Percentiles rank a stretch among this genome's conserved stretches.
phyloP scores from a whole-genome alignment of 2,113 vertebrate species.

The Pelusios castaneus region DNA sequence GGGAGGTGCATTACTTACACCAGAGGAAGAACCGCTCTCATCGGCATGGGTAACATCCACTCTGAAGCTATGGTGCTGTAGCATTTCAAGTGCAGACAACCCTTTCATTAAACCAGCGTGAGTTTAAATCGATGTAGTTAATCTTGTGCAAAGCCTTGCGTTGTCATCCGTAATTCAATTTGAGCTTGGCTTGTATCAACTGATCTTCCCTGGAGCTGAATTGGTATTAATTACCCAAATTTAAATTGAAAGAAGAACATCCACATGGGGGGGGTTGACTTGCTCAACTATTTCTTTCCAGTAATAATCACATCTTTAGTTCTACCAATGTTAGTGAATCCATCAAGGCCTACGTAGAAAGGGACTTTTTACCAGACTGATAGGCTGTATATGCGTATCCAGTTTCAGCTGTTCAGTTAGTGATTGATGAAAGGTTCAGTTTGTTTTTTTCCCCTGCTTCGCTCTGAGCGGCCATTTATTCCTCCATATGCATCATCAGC shows the following conservation, averaged over 20 bases:
- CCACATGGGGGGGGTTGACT: not conserved
- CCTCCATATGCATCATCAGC: not conserved
- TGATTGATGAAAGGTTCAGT: not conserved
- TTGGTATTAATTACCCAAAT: fast-evolving
- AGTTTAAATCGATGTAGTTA: not conserved
- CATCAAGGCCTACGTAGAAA: not conserved
- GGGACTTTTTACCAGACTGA: not conserved
- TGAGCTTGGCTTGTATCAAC: not conserved
- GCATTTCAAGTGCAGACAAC: not conserved
- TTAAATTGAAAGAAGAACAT: not conserved
- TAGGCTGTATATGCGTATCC: not conserved
- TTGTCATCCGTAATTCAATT: not conserved
- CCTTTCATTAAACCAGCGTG: not conserved
- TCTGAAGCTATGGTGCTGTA: not conserved
- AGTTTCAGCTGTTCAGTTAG: not conserved
- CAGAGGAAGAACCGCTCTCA: no score
- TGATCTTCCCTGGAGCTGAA: not conserved
- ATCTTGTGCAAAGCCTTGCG: not conserved
- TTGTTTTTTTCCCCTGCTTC: not conserved
- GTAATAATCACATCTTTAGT: not conserved
- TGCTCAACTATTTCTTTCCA: not conserved
- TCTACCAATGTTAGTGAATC: not conserved
- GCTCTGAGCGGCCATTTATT: not conserved
- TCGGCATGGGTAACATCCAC: not conserved
- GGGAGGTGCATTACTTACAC: no score